These are phyloP conservation scores for Parnassius smintheus DNA, from an alignment of 2,888 invertebrate genomes.

Conservation along the genomic window DNA sequence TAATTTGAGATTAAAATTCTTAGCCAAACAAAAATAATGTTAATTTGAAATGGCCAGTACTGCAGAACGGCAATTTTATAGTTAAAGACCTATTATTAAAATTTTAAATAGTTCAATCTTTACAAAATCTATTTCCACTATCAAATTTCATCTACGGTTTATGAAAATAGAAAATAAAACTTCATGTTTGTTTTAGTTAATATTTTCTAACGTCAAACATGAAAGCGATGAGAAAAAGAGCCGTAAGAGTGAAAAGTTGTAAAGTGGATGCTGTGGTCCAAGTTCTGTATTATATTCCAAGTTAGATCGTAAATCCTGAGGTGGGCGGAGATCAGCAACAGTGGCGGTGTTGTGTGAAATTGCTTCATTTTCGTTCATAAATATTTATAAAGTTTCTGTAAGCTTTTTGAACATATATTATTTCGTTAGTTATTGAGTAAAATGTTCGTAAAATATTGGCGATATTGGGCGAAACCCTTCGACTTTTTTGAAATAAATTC, in stretches of 20 bases:
- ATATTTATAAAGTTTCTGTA: background rate
- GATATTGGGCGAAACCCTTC: no score
- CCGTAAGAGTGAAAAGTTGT: background rate
- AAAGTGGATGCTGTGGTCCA: background rate
- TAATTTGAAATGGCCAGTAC: no score
- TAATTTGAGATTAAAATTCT: no score
- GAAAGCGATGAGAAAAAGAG: background rate
- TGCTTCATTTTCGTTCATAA: background rate
- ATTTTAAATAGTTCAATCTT: no score
- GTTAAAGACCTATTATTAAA: no score
- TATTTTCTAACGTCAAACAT: background rate
- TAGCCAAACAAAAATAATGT: no score
- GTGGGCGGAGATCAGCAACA: constrained; percentile 6
- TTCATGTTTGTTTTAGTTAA: background rate
- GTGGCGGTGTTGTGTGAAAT: background rate
- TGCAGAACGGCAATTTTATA: no score
- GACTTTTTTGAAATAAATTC: no score
- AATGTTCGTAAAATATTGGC: background rate
- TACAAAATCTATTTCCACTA: no score
- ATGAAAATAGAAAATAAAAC: background rate
- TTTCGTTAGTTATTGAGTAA: background rate
- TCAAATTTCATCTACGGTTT: no score
- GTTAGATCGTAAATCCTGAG: constrained; percentile 18
- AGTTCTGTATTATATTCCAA: constrained; percentile 4
- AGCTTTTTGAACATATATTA: background rate